Base-by-base conservation (phyloP, 1,140 invertebrate species). In the Drosophila asahinai region DNA sequence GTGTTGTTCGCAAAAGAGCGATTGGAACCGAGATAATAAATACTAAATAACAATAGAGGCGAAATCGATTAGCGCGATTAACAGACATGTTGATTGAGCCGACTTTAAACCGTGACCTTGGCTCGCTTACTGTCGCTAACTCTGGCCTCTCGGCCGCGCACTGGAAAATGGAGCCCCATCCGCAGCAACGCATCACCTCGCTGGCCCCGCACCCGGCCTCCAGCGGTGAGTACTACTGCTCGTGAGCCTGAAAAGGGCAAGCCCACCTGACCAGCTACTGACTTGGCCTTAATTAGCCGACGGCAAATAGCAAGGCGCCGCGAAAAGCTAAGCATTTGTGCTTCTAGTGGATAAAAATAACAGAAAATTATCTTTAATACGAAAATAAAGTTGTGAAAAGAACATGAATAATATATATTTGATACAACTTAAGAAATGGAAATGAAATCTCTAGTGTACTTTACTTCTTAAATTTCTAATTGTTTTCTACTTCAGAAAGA, bases 111-210 rank as follows among this genome's bases (percentile, higher is more conserved):
- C 91, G 91, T 83, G 91, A 92, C 67, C 92, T 92, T 92, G 91
- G 91, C 81, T 82, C 87, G 80, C 83, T 92, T 65, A 81, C 91
- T 83, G 80, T 86, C 81, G 80, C 91, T 77, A 83, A 83, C 92
- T 87, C 83, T 81, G 81, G 83, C 83, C 78, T 87, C 43, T 82
- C 83, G 70, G 76, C 77, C 73, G 76, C 91, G 54, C 91, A 92
- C 76, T 92, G 91, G 91, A 92, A 92, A 89, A 92, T 92, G 91
- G 91, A 92, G 79, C 91, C 91, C 67, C 91, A 90, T 91, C 77
- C 82, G 54, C 86, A 90, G 54, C 86, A 90, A 80, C 68, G 86
- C 63, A 42, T 90, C 59, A 75, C 82, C 70, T 68, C 79, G 68
- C 76, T 90, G 73, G 68, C 74, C 66, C 65, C 86, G 25, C 86